Percentiles rank a stretch among this genome's conserved stretches.
Conservation (phyloP, 2,888 invertebrate species). For the Heliconius cydno region DNA sequence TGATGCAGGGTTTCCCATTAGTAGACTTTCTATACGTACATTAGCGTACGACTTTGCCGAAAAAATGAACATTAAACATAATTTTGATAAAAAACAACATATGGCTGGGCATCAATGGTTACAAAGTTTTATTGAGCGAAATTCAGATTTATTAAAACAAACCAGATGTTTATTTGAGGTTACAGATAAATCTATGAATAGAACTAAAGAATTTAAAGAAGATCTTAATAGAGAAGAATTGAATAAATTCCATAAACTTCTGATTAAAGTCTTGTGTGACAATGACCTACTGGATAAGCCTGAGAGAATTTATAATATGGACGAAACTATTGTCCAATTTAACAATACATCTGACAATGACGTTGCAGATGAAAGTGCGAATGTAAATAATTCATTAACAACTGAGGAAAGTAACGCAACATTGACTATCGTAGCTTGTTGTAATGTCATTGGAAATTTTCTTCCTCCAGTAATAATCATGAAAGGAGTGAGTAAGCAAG, state of each 20-base stretch:
- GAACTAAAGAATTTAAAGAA: not conserved
- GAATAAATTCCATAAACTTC: not conserved
- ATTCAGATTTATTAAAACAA: not conserved
- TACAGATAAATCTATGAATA: not conserved
- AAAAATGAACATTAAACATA: slow-evolving; percentile 1
- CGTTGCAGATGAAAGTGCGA: not conserved
- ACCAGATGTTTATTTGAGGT: not conserved
- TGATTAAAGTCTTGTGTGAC: not conserved
- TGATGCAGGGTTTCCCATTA: not conserved
- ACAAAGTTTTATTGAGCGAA: slow-evolving; percentile 12
- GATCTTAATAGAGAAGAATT: not conserved
- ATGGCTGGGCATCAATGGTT: slow-evolving; percentile 7
- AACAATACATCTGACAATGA: not conserved
- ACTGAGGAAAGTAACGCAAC: not conserved
- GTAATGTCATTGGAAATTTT: not conserved
- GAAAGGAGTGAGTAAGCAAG: not conserved
- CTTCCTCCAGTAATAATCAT: not conserved
- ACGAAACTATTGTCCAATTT: not conserved
- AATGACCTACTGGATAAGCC: not conserved
- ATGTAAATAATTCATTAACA: not conserved
- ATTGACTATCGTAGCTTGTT: not conserved
- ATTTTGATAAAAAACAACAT: not conserved
- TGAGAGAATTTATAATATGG: slow-evolving; percentile 4
- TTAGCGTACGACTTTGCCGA: not conserved
- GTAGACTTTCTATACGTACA: not conserved